Percentiles rank a stretch among this genome's conserved stretches.
These are phyloP conservation scores for Hypercompe scribonia DNA, from an alignment of 2,888 invertebrate species.

Conservation along the genomic window DNA sequence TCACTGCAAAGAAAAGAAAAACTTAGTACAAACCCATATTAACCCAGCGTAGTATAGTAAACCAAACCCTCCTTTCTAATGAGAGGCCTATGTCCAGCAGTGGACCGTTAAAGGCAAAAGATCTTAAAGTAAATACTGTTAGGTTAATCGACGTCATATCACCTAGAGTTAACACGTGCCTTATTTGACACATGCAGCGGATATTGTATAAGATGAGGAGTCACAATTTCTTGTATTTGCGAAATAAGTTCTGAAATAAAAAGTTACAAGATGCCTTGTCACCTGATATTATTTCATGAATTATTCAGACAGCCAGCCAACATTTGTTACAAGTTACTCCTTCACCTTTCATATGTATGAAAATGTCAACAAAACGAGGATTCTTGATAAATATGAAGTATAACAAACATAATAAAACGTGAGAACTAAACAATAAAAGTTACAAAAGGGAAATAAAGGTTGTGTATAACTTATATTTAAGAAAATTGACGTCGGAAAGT, in stretches of 20 bases:
- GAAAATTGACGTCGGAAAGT: too few species aligned
- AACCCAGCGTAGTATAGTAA: too few species aligned
- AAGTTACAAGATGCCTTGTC: slow-evolving; percentile 3
- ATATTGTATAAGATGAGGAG: neutral
- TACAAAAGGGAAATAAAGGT: neutral
- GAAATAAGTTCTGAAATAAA: slow-evolving; percentile 12
- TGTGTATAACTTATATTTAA: too few species aligned
- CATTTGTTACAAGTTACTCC: slow-evolving; percentile 6
- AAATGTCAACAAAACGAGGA: neutral
- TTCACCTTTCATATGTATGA: neutral
- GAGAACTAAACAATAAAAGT: neutral
- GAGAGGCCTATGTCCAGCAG: too few species aligned
- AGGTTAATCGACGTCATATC: neutral
- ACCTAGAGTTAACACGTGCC: neutral
- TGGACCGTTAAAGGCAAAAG: too few species aligned
- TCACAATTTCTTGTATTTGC: neutral
- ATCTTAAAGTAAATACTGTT: neutral
- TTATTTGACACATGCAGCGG: neutral
- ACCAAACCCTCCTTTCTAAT: too few species aligned
- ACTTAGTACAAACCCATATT: too few species aligned
- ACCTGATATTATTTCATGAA: slow-evolving; percentile 16
- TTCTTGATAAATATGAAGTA: neutral
- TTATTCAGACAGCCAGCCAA: slow-evolving; percentile 10
- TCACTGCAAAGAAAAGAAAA: too few species aligned
- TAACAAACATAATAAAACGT: neutral